phyloP scores from a whole-genome alignment of 2,888 invertebrate species.

The Sesia apiformis region DNA sequence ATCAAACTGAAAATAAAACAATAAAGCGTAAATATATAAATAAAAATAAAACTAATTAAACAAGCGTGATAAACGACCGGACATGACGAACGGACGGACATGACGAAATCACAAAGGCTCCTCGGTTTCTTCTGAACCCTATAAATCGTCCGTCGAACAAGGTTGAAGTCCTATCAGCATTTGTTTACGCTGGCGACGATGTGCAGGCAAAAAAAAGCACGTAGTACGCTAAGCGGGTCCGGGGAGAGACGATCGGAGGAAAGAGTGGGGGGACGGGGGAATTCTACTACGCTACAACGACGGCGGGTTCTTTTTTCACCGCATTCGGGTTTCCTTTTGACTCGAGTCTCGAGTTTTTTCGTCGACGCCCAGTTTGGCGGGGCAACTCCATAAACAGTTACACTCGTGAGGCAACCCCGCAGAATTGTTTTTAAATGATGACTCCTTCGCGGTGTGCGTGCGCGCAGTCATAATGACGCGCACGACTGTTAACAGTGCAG shows the following conservation, averaged over 20 bases:
- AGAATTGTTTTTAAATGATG: constrained; percentile 66
- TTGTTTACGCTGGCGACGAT: constrained; percentile 32
- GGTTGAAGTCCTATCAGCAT: constrained; percentile 3
- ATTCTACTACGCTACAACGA: constrained; percentile 51
- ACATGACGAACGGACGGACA: too few relatives aligned
- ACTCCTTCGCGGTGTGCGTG: constrained; percentile 26
- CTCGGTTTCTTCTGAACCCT: too few relatives aligned
- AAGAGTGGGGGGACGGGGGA: constrained; percentile 13
- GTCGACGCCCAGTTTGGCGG: constrained; percentile 56
- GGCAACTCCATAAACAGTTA: constrained; percentile 70
- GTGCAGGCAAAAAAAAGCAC: constrained; percentile 31
- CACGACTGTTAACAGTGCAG: constrained; percentile 19
- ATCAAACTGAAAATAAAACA: too few relatives aligned
- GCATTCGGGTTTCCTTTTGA: constrained; percentile 57
- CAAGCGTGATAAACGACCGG: too few relatives aligned
- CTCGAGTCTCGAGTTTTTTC: constrained; percentile 57
- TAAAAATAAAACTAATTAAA: too few relatives aligned
- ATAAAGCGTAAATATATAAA: too few relatives aligned
- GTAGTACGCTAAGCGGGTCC: constrained; percentile 44
- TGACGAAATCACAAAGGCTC: too few relatives aligned
- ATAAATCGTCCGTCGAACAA: too few relatives aligned
- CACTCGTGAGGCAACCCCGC: constrained; percentile 63
- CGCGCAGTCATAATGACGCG: constrained; percentile 24
- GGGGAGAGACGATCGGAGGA: constrained; percentile 9
- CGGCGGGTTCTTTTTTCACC: constrained; percentile 30